Percentiles rank a stretch among this genome's conserved stretches.
Conservation (phyloP, 2,113 vertebrate genomes). For the Scatophagus argus region DNA sequence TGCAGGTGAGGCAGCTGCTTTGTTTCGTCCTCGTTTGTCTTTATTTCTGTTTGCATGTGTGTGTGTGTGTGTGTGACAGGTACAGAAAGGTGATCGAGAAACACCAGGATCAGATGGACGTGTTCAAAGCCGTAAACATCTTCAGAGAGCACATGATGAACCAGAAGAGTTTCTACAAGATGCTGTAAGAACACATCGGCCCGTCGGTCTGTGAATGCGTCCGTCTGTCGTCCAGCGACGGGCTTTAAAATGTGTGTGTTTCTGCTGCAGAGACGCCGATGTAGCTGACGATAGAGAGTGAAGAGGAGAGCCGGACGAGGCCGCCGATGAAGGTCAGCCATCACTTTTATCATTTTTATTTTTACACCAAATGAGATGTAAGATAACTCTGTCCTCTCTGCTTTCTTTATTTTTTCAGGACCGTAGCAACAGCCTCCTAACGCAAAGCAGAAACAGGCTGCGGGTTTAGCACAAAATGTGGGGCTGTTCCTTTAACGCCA, state of each 20-base stretch:
- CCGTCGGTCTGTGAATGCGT: not conserved
- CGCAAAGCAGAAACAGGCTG: too few relatives aligned
- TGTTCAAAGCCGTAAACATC: conserved; percentile 32
- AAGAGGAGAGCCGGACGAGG: not conserved
- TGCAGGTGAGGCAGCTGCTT: too few relatives aligned
- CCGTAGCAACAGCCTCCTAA: too few relatives aligned
- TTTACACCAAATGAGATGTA: too few relatives aligned
- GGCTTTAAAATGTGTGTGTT: not conserved
- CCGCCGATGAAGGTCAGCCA: conserved; percentile 1
- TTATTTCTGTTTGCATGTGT: too few relatives aligned
- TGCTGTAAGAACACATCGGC: conserved; percentile 15
- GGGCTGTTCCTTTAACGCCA: too few relatives aligned
- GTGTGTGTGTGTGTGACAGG: conserved; percentile 20
- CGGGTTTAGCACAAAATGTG: too few relatives aligned
- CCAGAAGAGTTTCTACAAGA: conserved; percentile 46
- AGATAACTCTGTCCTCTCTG: too few relatives aligned
- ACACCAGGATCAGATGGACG: not conserved
- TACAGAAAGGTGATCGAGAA: conserved; percentile 2
- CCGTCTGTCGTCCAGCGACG: not conserved
- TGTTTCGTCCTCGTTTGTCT: too few relatives aligned
- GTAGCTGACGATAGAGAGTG: not conserved
- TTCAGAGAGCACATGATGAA: conserved; percentile 58
- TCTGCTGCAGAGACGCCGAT: conserved; percentile 34
- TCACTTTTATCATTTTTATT: too few relatives aligned
- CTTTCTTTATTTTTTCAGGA: too few relatives aligned